Percentiles rank a stretch among this genome's conserved stretches.
These are phyloP conservation scores for Parthenolecanium corni DNA, from an alignment of 2,888 invertebrate genomes.

Conservation along the genomic window DNA sequence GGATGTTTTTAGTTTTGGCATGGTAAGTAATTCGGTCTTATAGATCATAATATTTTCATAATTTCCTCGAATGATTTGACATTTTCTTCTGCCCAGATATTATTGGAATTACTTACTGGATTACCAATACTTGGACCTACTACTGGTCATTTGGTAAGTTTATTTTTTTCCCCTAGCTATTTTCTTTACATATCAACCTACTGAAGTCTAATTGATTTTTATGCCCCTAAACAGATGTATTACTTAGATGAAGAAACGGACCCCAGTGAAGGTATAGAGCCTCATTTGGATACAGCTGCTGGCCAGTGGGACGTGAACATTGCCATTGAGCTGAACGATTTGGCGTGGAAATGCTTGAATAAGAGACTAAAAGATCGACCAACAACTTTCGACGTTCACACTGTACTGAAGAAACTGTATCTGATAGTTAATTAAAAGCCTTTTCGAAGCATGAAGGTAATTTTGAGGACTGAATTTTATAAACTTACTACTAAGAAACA, in stretches of 20 bases:
- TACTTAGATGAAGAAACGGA: conserved; percentile 33
- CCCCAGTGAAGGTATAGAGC: conserved; percentile 37
- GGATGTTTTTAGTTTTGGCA: conserved; percentile 66
- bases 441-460: too few relatives aligned
- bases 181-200: background rate
- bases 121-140: conserved; percentile 51
- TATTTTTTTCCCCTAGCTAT: conserved; percentile 28
- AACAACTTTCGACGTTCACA: too few relatives aligned
- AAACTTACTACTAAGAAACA: too few relatives aligned
- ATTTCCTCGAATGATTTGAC: background rate
- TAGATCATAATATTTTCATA: background rate
- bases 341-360: conserved; percentile 38
- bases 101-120: conserved; percentile 60
- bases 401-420: too few relatives aligned
- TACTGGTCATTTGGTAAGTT: conserved; percentile 45
- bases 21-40: conserved; percentile 41
- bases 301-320: conserved; percentile 44
- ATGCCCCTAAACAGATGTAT: background rate
- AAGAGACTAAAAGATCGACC: too few relatives aligned
- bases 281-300: conserved; percentile 47
- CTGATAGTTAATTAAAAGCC: too few relatives aligned
- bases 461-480: too few relatives aligned
- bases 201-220: background rate
- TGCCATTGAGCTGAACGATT: conserved; percentile 44
- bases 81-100: conserved; percentile 39